Base-by-base conservation (phyloP, 1,140 invertebrate genomes). In the Chrysopa pallens region DNA sequence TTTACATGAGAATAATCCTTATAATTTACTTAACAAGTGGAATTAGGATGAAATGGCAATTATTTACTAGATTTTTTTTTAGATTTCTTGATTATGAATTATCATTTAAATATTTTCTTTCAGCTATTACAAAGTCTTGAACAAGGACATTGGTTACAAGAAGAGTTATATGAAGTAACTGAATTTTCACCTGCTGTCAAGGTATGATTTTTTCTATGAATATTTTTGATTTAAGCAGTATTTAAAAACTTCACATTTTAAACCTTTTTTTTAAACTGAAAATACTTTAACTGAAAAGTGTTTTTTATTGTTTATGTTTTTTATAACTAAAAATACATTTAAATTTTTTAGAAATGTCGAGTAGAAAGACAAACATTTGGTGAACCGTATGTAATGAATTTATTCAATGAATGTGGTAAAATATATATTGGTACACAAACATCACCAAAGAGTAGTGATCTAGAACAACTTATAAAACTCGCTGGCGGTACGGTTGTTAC, bases 291-390 rank as follows among this genome's bases (percentile, higher is more conserved):
- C n/a, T n/a, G n/a, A n/a, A n/a, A n/a, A n/a, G n/a, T n/a, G n/a
- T n/a, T n/a, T n/a, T n/a, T n/a, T n/a, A n/a, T n/a, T n/a, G n/a
- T n/a, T n/a, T n/a, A n/a, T n/a, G n/a, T n/a, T n/a, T n/a, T n/a
- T n/a, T n/a, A n/a, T n/a, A n/a, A n/a, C n/a, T n/a, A n/a, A n/a
- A n/a, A n/a, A n/a, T n/a, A n/a, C n/a, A n/a, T n/a, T n/a, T n/a
- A n/a, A n/a, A 52, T 37, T 50, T 55, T 54, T 27, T 47, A 70
- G 64, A 58, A 64, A 52, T 64, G 58, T 44, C 60, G 67, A 13
- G 44, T 60, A 0, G 60, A 69, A 50, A 55, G 65, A 2, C 60
- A 66, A 53, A 62, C 67, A 4, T 69, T 72, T 49, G 67, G 66
- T 7, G 37, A 52, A 28, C 48, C 54, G 35, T 70, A 63, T 50